Percentiles rank a stretch among this genome's conserved stretches.
phyloP scores from a whole-genome alignment of 2,113 vertebrate species.

The Aptenodytes forsteri region DNA sequence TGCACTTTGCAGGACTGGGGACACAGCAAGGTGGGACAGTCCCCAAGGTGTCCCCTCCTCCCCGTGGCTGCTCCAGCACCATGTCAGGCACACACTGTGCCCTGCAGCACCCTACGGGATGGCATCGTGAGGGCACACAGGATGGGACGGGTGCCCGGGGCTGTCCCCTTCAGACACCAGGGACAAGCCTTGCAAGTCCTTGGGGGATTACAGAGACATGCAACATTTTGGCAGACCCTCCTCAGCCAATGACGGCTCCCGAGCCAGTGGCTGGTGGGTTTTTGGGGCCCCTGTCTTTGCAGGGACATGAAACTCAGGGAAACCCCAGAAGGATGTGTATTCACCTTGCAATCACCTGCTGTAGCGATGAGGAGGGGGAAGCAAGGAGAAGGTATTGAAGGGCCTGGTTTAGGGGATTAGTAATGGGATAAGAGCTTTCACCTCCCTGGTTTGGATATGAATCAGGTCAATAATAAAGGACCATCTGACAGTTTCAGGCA shows the following conservation, averaged over 20 bases:
- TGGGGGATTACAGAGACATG: neutral
- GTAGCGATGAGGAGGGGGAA: neutral
- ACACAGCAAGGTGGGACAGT: neutral
- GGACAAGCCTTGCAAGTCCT: neutral
- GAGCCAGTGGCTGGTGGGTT: neutral
- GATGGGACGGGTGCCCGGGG: neutral
- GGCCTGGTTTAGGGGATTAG: constrained; percentile 45
- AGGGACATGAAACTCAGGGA: neutral
- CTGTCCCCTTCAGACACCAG: accelerated
- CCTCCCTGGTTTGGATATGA: constrained; percentile 57
- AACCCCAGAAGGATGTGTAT: neutral
- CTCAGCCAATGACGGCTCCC: neutral
- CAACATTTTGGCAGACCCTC: neutral
- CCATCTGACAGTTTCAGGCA: constrained; percentile 33
- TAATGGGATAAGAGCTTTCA: constrained; percentile 66
- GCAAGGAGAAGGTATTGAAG: neutral
- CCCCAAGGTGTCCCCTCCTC: neutral
- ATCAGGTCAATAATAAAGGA: constrained; percentile 58
- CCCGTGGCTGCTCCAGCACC: neutral
- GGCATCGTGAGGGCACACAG: accelerated
- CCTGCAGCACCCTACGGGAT: neutral
- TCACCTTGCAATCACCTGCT: neutral
- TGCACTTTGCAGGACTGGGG: neutral
- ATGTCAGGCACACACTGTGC: accelerated
- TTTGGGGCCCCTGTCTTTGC: neutral